Conservation (phyloP, 2,797 vertebrate species). For the Neoniphon sammara region DNA sequence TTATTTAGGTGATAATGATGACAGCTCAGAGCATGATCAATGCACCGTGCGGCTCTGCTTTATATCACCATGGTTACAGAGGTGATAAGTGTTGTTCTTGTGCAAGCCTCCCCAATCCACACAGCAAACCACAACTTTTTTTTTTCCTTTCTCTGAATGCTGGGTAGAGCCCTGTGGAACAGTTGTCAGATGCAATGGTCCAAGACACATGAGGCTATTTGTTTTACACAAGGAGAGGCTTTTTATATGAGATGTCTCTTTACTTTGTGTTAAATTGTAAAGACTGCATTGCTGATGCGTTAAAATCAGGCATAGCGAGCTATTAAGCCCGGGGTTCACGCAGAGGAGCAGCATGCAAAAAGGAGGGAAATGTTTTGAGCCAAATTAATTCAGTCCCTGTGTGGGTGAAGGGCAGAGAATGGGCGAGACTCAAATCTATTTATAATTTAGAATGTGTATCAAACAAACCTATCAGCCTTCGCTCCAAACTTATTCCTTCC, state of each 20-base stretch:
- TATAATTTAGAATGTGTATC: conserved; percentile 69
- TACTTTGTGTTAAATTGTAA: conserved; percentile 6
- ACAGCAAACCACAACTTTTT: conserved; percentile 14
- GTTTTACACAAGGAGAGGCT: conserved; percentile 35
- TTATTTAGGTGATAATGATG: conserved; percentile 67
- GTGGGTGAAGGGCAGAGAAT: conserved; percentile 41
- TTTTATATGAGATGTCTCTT: neutral
- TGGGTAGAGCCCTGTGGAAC: neutral
- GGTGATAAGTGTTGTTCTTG: conserved; percentile 55
- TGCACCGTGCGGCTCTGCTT: conserved; percentile 55
- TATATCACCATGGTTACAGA: conserved; percentile 72
- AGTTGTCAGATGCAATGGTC: conserved; percentile 16
- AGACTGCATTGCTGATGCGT: conserved; percentile 2
- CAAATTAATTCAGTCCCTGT: conserved; percentile 33
- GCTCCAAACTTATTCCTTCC: conserved; percentile 47
- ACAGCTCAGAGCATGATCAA: conserved; percentile 65
- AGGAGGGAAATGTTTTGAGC: conserved; percentile 21
- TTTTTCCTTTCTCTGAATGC: conserved; percentile 15
- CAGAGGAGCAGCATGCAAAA: conserved; percentile 18
- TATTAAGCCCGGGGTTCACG: conserved; percentile 25
- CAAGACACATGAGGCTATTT: conserved; percentile 14
- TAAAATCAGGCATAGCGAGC: neutral
- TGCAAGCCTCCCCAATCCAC: conserved; percentile 21
- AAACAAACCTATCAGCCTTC: conserved; percentile 64
- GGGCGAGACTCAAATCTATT: conserved; percentile 49